Base-by-base conservation (phyloP, 2,113 vertebrate species). In the Solea solea region DNA sequence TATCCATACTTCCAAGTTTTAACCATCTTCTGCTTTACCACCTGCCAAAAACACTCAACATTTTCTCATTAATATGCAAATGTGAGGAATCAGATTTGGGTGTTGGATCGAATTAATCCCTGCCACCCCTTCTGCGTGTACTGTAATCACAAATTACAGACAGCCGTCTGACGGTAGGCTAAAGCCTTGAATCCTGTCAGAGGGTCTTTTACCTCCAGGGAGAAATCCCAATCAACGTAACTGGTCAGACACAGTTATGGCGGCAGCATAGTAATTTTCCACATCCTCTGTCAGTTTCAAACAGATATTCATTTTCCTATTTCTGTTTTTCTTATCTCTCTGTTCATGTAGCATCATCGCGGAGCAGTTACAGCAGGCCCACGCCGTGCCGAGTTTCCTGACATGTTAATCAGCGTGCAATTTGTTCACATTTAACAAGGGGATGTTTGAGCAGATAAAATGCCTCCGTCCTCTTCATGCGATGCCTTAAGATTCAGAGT, bases 1-100 rank as follows among this genome's bases (percentile, higher is more conserved):
- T 92, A 90, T 88, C 84, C 82, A 69, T 77, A 81, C 78, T 67
- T 60, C 66, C 34, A 25, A 15, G 80, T 92, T 90, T 85, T 74
- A 79, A 87, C 83, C 60, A 76, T 88, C 78, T 88, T 88, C 53
- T 86, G 78, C 81, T 73, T 88, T 76, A 64, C 80, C 86, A 91
- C 88, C 84, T 92, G 91, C 90, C 85, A 81, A 77, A 90, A 86
- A 89, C 85, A 82, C 86, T 86, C 86, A 74, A 80, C 56, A 72
- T 81, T 81, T 89, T 91, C 86, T 93, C 83, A 94, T 93, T 94
- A 93, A 93, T 90, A 94, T 94, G 93, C 90, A 93, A 94, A 94
- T 94, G 74, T 82, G 64, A 76, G 83, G 88, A 91, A 91, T 93
- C 88, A 93, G 88, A 93, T 92, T 90, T 88, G 78, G 73, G 79